A percentile compares a stretch with the other conserved stretches of the same genome.
Evolutionary conservation across 2,113 vertebrate species (phyloP).

Genomic region (Sciurus niger): DNA sequence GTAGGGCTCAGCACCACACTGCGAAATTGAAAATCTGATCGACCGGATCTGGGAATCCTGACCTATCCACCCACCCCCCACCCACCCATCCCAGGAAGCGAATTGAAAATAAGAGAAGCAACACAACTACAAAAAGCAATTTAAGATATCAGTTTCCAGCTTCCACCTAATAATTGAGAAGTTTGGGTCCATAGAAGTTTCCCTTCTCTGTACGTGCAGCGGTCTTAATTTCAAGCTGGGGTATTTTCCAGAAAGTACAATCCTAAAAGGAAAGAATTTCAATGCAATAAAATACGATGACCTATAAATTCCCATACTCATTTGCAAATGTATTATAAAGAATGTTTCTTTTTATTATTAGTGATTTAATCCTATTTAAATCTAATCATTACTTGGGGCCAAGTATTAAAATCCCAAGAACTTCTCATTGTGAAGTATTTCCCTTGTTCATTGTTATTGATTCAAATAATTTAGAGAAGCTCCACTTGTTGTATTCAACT

Average conservation of each 20-base stretch:
- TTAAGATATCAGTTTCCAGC: slow-evolving; percentile 56
- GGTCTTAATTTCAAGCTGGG: slow-evolving; percentile 63
- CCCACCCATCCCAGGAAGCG: background rate
- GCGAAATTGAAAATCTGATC: slow-evolving; percentile 61
- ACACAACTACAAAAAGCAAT: slow-evolving; percentile 56
- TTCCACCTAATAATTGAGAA: slow-evolving; percentile 58
- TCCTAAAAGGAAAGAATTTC: background rate
- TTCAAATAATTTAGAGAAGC: background rate
- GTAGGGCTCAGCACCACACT: background rate
- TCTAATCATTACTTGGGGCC: background rate
- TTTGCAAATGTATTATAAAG: background rate
- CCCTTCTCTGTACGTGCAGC: background rate
- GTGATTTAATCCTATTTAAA: background rate
- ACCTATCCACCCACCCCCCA: slow-evolving; percentile 1
- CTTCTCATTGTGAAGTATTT: background rate
- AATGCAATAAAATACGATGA: background rate
- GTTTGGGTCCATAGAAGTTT: slow-evolving; percentile 28
- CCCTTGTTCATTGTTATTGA: background rate
- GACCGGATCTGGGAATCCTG: slow-evolving; percentile 22
- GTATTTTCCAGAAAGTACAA: slow-evolving; percentile 38
- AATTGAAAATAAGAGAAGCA: slow-evolving; percentile 61
- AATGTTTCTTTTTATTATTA: background rate
- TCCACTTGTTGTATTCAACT: background rate
- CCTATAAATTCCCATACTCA: background rate
- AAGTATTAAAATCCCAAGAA: background rate